phyloP scores from a whole-genome alignment of 2,113 vertebrate genomes.

The Leucosticte australis region DNA sequence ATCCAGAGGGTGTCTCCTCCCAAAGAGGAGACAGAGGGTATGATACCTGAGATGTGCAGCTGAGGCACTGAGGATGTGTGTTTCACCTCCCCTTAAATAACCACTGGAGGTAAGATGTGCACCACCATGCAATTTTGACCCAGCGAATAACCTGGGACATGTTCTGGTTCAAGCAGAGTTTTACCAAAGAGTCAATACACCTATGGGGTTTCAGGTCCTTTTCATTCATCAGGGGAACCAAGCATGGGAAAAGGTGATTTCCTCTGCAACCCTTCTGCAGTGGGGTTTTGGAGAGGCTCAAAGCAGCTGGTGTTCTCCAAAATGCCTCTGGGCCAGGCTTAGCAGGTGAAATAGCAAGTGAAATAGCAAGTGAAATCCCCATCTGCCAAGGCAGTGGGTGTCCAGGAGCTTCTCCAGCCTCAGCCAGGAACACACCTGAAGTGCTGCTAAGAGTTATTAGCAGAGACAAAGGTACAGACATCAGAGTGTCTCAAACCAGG shows the following conservation, averaged over 20 bases:
- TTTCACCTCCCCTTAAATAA: neutral
- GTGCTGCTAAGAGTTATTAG: neutral
- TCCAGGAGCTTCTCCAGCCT: neutral
- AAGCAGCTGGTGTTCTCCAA: neutral
- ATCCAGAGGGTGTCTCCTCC: too few relatives aligned
- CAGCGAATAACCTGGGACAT: accelerated
- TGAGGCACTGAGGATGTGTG: neutral
- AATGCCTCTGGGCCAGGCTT: neutral
- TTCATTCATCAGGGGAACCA: neutral
- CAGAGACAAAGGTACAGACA: neutral
- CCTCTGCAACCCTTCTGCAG: neutral
- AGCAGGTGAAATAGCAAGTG: neutral
- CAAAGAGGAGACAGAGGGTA: neutral
- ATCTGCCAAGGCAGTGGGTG: neutral
- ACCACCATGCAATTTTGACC: neutral
- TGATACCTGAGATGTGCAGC: too few relatives aligned
- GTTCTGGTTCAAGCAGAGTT: neutral
- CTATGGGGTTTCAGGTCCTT: neutral
- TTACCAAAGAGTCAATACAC: neutral
- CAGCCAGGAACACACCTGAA: neutral
- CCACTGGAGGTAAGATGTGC: neutral
- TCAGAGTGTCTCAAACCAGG: neutral
- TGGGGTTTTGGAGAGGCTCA: neutral
- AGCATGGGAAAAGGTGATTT: neutral
- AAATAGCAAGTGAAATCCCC: neutral